Evolutionary conservation across 2,797 vertebrate genomes (phyloP), one percentile per base, ranked within the genome.

Genomic region (Gymnoscopelus braueri): DNA sequence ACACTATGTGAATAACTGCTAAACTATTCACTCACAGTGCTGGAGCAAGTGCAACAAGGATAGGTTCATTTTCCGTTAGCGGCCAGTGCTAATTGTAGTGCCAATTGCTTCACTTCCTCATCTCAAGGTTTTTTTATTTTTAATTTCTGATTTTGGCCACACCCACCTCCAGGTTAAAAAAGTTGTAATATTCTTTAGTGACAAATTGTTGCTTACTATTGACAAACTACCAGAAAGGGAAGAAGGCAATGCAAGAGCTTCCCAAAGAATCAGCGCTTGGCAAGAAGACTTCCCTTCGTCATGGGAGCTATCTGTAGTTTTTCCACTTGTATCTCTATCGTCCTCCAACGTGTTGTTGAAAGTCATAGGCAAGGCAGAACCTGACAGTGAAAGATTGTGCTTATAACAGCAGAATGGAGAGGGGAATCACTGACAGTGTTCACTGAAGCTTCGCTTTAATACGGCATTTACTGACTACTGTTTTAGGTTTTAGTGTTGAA

Each of bases 261-360:
- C 63, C 86, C 23, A 66, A 66, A 79, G 80, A 79, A 72, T 78
- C 35, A 66, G 75, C 87, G 88, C 71, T 63, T 85, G 81, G 65
- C 63, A 69, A 78, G 60, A 83, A 53, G 59, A 62, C 56, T 80
- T 56, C 67, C 82, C 83, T 79, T 71, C 58, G 67, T 81, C 77
- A 65, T 72, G 74, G 70, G 75, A 82, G 64, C 78, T 63, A 63
- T 76, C 75, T 44, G 39, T 44, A 44, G 39, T 10, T 44, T 8
- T 44, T 44, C 39, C 39, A 44, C 39, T 54, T 50, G 29, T 60
- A 24, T 70, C 55, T 64, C 39, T 58, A 74, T 57, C 53, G 44
- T 15, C 29, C 56, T 74, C 52, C 19, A 52, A 69, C 6, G 49
- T 29, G 47, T 50, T 78, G 65, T 47, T 80, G 50, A 48, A 65